Conservation (phyloP, 1,140 invertebrate genomes). For the Drosophila nasuta region DNA sequence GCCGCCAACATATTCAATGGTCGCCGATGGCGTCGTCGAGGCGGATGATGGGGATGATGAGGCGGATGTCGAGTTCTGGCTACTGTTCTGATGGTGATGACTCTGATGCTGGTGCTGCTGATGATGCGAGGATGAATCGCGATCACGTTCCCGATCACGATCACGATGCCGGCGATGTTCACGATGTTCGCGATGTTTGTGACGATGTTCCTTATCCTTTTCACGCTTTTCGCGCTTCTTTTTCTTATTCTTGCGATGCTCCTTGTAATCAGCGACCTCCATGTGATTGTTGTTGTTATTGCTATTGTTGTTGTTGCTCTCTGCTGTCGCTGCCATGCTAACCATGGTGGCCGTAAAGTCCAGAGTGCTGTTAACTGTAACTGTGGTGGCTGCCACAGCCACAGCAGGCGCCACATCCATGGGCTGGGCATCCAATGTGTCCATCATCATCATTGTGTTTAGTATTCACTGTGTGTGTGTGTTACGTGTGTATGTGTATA, state of each 20-base stretch:
- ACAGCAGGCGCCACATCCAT: constrained; percentile 77
- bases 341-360: constrained; percentile 75
- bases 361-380: constrained; percentile 52
- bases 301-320: constrained; percentile 71
- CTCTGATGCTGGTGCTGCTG: constrained; percentile 57
- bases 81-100: constrained; percentile 65
- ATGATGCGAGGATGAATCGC: constrained; percentile 43
- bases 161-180: constrained; percentile 68
- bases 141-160: constrained; percentile 62
- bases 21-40: constrained; percentile 77
- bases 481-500: background rate
- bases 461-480: background rate
- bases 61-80: constrained; percentile 78
- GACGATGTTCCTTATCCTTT: constrained; percentile 78
- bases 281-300: constrained; percentile 81
- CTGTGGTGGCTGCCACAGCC: constrained; percentile 67
- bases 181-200: constrained; percentile 69
- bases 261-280: constrained; percentile 79
- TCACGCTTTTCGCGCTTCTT: constrained; percentile 83
- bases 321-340: constrained; percentile 72
- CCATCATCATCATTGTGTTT: constrained; percentile 83
- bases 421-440: constrained; percentile 76
- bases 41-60: constrained; percentile 81
- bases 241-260: constrained; percentile 82
- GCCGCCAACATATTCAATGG: constrained; percentile 76